A percentile compares a stretch with the other conserved stretches of the same genome.
phyloP scores from a whole-genome alignment of 2,888 invertebrate genomes.

The Cosmia pyralina region DNA sequence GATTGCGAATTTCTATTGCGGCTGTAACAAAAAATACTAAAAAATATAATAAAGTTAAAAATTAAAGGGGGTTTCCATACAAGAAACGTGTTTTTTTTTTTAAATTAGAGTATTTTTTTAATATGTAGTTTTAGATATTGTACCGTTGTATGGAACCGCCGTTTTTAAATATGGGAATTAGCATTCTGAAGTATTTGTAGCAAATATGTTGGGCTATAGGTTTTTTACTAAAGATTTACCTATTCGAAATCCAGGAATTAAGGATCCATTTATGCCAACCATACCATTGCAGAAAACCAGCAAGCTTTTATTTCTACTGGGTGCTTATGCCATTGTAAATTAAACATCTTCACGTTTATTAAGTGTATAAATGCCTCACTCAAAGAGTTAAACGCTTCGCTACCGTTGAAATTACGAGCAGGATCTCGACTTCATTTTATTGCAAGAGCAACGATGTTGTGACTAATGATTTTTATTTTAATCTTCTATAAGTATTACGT shows the following conservation, averaged over 20 bases:
- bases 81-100: too few species aligned
- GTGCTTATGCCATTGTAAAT: neutral
- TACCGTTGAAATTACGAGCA: constrained; percentile 18
- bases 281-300: neutral
- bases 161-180: neutral
- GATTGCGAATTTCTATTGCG: too few species aligned
- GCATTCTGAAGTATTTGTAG: neutral
- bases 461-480: neutral
- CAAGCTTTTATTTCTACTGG: neutral
- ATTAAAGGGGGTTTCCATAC: too few species aligned
- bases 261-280: neutral
- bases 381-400: neutral
- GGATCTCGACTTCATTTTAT: constrained; percentile 11
- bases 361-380: constrained; percentile 4
- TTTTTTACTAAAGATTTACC: neutral
- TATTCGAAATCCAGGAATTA: neutral
- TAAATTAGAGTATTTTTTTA: too few species aligned
- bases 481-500: neutral
- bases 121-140: too few species aligned
- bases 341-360: neutral
- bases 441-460: neutral
- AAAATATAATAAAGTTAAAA: too few species aligned
- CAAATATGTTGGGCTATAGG: neutral
- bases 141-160: too few species aligned
- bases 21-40: too few species aligned